These are phyloP conservation scores for Sarcoramphus papa DNA, from an alignment of 2,797 vertebrate species.

Conservation along the genomic window DNA sequence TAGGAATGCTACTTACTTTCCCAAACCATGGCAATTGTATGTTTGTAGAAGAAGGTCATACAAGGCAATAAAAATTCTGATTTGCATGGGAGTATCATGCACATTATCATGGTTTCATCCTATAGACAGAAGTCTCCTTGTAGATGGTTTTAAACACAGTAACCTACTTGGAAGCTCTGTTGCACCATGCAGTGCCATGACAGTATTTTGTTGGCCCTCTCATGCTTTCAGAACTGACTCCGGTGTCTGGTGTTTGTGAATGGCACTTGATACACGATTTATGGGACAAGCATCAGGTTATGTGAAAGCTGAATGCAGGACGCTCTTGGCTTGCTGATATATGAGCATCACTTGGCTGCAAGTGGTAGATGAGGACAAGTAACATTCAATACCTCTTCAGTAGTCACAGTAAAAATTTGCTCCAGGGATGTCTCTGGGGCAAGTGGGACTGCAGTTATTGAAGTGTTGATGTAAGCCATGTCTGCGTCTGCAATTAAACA, in stretches of 20 bases:
- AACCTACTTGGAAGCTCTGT: neutral
- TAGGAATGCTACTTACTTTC: neutral
- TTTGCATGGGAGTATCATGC: neutral
- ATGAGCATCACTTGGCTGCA: neutral
- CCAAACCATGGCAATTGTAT: neutral
- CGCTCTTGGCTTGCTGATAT: neutral
- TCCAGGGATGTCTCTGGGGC: neutral
- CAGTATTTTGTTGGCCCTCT: neutral
- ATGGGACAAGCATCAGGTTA: neutral
- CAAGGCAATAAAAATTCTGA: neutral
- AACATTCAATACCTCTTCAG: neutral
- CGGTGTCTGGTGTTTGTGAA: neutral
- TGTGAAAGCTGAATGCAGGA: neutral
- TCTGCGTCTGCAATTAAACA: neutral
- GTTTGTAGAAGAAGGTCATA: neutral
- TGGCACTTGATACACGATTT: neutral
- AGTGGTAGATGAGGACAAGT: neutral
- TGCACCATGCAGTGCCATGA: neutral
- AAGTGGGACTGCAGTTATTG: neutral
- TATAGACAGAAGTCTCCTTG: neutral
- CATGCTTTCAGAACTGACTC: neutral
- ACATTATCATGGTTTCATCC: neutral
- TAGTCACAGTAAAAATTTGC: neutral
- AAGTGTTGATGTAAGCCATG: neutral
- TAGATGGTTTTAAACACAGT: neutral